These are phyloP conservation scores for Ptychadena robeensis DNA, from an alignment of 2,797 vertebrate species.

Conservation along the genomic window DNA sequence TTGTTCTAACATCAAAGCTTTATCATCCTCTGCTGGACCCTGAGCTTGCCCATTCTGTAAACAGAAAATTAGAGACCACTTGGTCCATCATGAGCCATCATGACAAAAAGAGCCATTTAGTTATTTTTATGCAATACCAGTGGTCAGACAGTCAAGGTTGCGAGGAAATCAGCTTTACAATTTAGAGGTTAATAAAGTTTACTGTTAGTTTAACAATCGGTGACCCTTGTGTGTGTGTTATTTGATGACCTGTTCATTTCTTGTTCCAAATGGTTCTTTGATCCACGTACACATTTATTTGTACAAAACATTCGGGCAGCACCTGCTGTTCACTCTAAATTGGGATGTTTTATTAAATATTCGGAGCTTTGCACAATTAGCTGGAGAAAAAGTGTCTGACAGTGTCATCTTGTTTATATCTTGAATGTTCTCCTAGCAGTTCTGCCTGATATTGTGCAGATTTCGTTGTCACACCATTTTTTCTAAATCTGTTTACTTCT, in stretches of 20 bases:
- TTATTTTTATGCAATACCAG: too few relatives aligned
- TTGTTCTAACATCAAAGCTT: too few relatives aligned
- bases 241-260: background rate
- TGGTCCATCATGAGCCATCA: too few relatives aligned
- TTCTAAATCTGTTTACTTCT: background rate
- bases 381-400: background rate
- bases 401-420: background rate
- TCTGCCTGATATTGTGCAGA: background rate
- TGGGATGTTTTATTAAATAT: background rate
- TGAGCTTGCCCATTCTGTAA: too few relatives aligned
- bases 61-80: too few relatives aligned
- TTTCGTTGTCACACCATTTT: background rate
- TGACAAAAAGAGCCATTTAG: too few relatives aligned
- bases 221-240: background rate
- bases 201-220: background rate
- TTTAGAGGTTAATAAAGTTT: too few relatives aligned
- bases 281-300: background rate
- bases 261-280: background rate
- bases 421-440: background rate
- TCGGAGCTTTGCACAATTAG: background rate
- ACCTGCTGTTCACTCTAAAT: background rate
- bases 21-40: too few relatives aligned
- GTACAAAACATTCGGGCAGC: background rate
- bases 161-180: too few relatives aligned
- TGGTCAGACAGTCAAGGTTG: too few relatives aligned